Base-by-base conservation (phyloP, 1,140 invertebrate species). In the Sweltsa coloradensis region DNA sequence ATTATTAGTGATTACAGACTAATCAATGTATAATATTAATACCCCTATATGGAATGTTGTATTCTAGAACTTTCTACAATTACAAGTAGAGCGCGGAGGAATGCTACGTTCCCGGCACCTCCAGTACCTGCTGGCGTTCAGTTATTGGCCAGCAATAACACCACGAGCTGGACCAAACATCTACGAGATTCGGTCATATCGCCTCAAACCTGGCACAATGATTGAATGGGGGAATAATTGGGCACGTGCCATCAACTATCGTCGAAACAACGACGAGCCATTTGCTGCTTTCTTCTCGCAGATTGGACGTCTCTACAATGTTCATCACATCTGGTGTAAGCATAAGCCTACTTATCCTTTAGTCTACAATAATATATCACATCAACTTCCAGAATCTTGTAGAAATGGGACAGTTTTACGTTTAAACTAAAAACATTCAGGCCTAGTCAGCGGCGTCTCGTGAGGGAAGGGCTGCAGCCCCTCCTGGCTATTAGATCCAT, bases 221-320 rank as follows among this genome's bases (percentile, higher is more conserved):
- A 96, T 97, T 55, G 94, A 97, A 70, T 98, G 94, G 95, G 93
- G 92, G 51, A 97, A 97, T 65, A 95, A 96, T 67, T 98, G 94
- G 95, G 91, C 93, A 0, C 71, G 90, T 59, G 95, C 92, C 29
- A 89, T 98, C 31, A 89, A 89, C 59, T 88, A 83, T 62, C 75
- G 95, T 29, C 77, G 85, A 57, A 81, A 89, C 54, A 90, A 93
- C 63, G 81, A 94, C 60, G 92, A 97, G 64, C 86, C 93, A 0
- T 95, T 93, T 61, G 88, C 83, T 51, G 94, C 91, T 40, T 92
- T 96, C 63, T 97, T 98, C 69, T 95, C 92, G 16, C 92, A 97
- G 69, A 87, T 97, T 55, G 94, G 94, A 40, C 73, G 92, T 52
- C 74, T 97, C 1, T 96, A 97, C 65, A 91, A 91, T 64, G 93